Percentiles rank a stretch among this genome's conserved stretches.
Conservation (phyloP, 2,888 invertebrate species). For the Ophioninae sp. region DNA sequence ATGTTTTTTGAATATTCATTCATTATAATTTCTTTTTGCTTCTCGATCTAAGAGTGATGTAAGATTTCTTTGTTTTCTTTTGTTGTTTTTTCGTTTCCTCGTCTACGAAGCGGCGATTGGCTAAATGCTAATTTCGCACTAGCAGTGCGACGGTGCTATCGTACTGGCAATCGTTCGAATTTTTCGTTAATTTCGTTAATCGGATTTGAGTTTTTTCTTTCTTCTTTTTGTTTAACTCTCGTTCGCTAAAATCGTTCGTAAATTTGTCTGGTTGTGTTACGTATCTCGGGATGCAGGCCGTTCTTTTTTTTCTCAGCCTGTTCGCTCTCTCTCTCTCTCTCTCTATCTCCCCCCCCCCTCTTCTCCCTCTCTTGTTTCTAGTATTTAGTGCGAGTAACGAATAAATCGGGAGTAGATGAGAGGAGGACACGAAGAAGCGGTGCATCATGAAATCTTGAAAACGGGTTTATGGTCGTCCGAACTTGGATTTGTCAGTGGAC, state of each 20-base stretch:
- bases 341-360: neutral
- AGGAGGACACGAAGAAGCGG: conserved; percentile 12
- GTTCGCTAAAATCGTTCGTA: conserved; percentile 4
- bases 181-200: conserved; percentile 25
- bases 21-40: neutral
- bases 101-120: conserved; percentile 50
- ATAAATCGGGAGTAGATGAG: conserved; percentile 29
- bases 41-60: conserved; percentile 13
- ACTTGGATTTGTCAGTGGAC: conserved; percentile 40
- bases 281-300: conserved; percentile 11
- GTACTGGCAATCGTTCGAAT: conserved; percentile 31
- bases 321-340: neutral
- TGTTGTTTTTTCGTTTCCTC: neutral
- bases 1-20: neutral
- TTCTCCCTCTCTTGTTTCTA: conserved; percentile 39
- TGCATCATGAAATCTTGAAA: conserved; percentile 26
- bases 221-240: neutral
- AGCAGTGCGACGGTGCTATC: conserved; percentile 26
- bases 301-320: neutral
- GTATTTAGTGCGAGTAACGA: conserved; percentile 44
- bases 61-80: conserved; percentile 15
- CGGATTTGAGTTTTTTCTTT: neutral
- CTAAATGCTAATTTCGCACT: conserved; percentile 31
- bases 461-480: conserved; percentile 50
- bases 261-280: neutral